phyloP scores from a whole-genome alignment of 2,888 invertebrate species.

The Andrena hattorfiana region DNA sequence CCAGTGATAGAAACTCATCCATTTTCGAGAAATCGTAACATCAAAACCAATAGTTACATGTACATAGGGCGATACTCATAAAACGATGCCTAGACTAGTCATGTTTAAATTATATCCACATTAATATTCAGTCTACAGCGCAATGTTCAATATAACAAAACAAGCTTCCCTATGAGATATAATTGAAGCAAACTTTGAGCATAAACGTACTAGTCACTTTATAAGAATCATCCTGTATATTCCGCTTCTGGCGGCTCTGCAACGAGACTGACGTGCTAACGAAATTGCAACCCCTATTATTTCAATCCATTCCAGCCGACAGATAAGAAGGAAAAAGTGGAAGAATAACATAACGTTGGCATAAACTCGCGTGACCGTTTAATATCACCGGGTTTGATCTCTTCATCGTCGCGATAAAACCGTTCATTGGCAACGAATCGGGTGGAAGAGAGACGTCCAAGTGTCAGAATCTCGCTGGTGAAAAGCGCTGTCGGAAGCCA shows the following conservation, averaged over 20 bases:
- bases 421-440: conserved; percentile 51
- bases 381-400: conserved; percentile 36
- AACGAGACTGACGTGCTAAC: conserved; percentile 22
- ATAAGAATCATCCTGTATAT: not conserved
- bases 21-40: not conserved
- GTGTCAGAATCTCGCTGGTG: conserved; percentile 65
- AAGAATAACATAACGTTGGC: too few species aligned
- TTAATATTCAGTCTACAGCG: too few species aligned
- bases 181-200: not conserved
- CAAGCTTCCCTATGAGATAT: not conserved
- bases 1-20: not conserved
- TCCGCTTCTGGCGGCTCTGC: not conserved
- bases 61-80: too few species aligned
- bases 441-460: conserved; percentile 60
- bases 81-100: too few species aligned
- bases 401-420: conserved; percentile 59
- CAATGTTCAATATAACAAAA: too few species aligned
- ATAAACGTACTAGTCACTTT: not conserved
- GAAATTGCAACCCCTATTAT: not conserved
- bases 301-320: not conserved
- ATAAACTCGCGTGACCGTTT: conserved; percentile 52
- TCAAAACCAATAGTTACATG: too few species aligned
- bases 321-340: not conserved
- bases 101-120: too few species aligned
- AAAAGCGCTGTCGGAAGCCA: conserved; percentile 68